phyloP scores from a whole-genome alignment of 2,113 vertebrate genomes.

The Gasterosteus aculeatus region DNA sequence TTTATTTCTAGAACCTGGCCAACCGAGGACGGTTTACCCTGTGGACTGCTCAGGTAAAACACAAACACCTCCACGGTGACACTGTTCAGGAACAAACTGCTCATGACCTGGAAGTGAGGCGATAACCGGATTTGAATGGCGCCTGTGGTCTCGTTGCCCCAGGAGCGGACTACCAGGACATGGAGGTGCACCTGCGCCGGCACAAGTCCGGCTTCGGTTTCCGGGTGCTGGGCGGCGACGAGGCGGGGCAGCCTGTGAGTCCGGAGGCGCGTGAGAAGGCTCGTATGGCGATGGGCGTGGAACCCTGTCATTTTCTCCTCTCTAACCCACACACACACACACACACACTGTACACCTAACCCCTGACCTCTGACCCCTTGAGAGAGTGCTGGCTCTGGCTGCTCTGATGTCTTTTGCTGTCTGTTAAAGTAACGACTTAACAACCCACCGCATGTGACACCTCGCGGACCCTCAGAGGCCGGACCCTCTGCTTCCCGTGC shows the following conservation, averaged over 20 bases:
- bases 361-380: slow-evolving; percentile 57
- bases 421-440: slow-evolving; percentile 37
- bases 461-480: background rate
- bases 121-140: background rate
- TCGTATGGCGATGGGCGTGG: slow-evolving; percentile 79
- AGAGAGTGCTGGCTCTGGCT: slow-evolving; percentile 65
- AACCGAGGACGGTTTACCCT: slow-evolving; percentile 89
- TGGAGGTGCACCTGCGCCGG: slow-evolving; percentile 94
- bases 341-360: slow-evolving; percentile 59
- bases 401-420: slow-evolving; percentile 39
- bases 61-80: background rate
- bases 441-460: slow-evolving; percentile 39
- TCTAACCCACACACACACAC: slow-evolving; percentile 48
- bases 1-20: slow-evolving; percentile 88
- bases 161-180: slow-evolving; percentile 92
- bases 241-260: slow-evolving; percentile 98
- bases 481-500: background rate
- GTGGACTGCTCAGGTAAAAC: slow-evolving; percentile 92
- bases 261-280: slow-evolving; percentile 83
- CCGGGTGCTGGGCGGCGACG: slow-evolving; percentile 97
- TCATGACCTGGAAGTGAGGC: background rate
- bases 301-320: slow-evolving; percentile 75
- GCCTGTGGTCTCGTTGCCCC: slow-evolving; percentile 26
- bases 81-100: background rate
- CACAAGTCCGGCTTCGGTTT: slow-evolving; percentile 99